A percentile compares a stretch with the other conserved stretches of the same genome.
Evolutionary conservation across 1,140 invertebrate species (phyloP).

Genomic region (Geopemphigus sp.): DNA sequence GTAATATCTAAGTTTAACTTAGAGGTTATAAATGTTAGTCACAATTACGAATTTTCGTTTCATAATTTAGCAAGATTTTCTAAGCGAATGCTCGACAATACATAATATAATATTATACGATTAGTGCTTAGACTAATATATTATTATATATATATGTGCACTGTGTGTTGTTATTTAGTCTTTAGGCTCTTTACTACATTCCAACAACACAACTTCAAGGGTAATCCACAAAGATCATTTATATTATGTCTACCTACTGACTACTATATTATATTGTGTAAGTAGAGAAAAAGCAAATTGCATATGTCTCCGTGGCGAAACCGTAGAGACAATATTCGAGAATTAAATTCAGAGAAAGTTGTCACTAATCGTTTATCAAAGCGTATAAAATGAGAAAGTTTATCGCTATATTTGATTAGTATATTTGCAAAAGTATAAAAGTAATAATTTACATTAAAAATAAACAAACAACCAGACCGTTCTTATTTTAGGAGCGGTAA

Average conservation of each 20-base stretch:
- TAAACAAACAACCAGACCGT: not conserved
- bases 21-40: not conserved
- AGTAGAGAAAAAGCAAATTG: constrained; percentile 25
- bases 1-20: not conserved
- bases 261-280: not conserved
- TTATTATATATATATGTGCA: not conserved
- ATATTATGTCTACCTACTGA: not conserved
- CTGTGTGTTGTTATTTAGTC: constrained; percentile 7
- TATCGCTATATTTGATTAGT: not conserved
- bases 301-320: not conserved
- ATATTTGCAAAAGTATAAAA: not conserved
- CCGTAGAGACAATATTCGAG: not conserved
- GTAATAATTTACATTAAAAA: not conserved
- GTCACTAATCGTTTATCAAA: constrained; percentile 15
- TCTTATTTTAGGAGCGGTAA: not conserved
- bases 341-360: constrained; percentile 35
- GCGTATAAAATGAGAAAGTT: constrained; percentile 34
- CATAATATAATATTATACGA: not conserved
- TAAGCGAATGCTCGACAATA: constrained; percentile 18
- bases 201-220: no score
- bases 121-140: not conserved
- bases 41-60: not conserved
- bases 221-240: no score
- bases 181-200: constrained; percentile 1
- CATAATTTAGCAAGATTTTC: not conserved